Conservation (phyloP, 2,797 vertebrate genomes). For the Pampus argenteus region DNA sequence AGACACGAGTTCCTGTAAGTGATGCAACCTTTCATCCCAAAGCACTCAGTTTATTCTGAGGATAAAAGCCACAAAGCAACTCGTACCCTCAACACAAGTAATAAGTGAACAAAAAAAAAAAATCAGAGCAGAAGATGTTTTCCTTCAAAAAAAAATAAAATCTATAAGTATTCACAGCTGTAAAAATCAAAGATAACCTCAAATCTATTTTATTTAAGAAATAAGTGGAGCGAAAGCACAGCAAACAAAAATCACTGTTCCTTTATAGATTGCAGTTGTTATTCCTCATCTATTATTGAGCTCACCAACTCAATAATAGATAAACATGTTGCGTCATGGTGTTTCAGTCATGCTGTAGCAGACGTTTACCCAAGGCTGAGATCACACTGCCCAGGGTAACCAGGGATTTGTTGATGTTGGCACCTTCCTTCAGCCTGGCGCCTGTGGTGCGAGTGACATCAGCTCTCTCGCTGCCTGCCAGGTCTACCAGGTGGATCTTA, state of each 20-base stretch:
- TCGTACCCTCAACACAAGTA: no score
- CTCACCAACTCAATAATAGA: constrained; percentile 4
- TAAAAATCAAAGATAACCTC: neutral
- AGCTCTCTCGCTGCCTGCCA: constrained; percentile 94
- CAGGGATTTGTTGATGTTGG: constrained; percentile 96
- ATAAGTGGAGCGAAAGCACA: neutral
- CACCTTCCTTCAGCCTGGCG: constrained; percentile 92
- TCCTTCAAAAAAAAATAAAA: neutral
- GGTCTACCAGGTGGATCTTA: constrained; percentile 97
- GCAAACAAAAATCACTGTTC: neutral
- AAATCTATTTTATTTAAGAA: constrained; percentile 2
- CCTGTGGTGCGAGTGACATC: constrained; percentile 88
- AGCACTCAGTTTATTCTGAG: neutral
- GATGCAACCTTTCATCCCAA: constrained; percentile 11
- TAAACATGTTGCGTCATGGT: constrained; percentile 10
- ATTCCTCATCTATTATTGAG: neutral
- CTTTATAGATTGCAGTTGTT: neutral
- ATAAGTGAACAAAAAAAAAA: no score
- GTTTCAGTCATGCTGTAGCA: constrained; percentile 6
- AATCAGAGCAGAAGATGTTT: no score
- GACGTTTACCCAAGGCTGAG: constrained; percentile 91
- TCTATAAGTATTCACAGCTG: no score
- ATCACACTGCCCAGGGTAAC: constrained; percentile 96
- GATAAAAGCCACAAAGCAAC: no score
- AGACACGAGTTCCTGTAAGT: neutral